Evolutionary conservation across 2,888 invertebrate species (phyloP), one percentile per base, ranked within the genome.

Genomic region (Invenusta paracnida): DNA sequence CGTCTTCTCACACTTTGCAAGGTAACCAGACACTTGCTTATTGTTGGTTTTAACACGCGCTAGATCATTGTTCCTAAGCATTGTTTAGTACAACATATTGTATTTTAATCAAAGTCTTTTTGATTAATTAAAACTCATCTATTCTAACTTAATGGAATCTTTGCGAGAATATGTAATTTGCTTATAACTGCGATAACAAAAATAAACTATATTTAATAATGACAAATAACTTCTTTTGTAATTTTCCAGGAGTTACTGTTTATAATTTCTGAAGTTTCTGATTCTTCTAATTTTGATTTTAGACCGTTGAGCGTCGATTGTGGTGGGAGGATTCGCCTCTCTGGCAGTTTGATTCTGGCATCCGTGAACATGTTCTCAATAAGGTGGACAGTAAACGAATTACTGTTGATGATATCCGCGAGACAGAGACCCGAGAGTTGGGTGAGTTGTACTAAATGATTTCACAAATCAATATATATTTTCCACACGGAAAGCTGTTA

Each of bases 291-390:
- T 11, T 11, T 79, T 79, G 23, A 79, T 28, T n/a, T 5, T 81
- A 84, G 92, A 96, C 96, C 94, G 93, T 99, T 87, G 98, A 99
- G 90, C 94, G 95, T 0, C 95, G 96, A 89, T 93, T 95, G 88
- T 99, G 98, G 98, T 94, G 94, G 88, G 94, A 94, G 90, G 94
- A 95, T 90, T 94, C 94, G 87, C 96, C 96, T 0, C 93, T 99
- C 91, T 92, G 95, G 13, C 98, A 98, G 92, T 91, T 92, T 87
- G 88, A 89, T 1, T 83, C 30, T 23, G 87, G 89, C 29, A 93
- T 97, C 85, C 93, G 94, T n/a, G 92, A 93, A 0, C 96, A 95
- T 88, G 94, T 95, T 0, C 93, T 97, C 87, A 93, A 94, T 29
- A 96, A 96, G 90, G 93, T 97, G 1, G 96, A 97, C 93, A 94